Percentiles rank a stretch among this genome's conserved stretches.
These are phyloP conservation scores for Zosterops borbonicus DNA, from an alignment of 2,113 vertebrate genomes.

Conservation along the genomic window DNA sequence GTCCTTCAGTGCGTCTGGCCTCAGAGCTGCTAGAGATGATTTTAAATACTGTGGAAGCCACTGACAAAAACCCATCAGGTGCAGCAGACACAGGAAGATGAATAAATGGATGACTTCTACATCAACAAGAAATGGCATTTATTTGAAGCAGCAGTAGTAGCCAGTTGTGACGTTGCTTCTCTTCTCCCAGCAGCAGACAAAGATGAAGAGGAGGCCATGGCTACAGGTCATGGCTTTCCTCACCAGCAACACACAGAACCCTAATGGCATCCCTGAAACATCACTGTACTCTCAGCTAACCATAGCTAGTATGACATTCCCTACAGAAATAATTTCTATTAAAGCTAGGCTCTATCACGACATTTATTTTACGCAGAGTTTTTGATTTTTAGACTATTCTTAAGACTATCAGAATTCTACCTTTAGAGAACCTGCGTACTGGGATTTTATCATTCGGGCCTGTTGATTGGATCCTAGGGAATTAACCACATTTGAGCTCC, in stretches of 20 bases:
- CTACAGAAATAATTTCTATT: neutral
- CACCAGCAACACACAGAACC: neutral
- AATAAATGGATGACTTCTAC: neutral
- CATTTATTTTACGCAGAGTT: neutral
- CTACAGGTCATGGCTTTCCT: neutral
- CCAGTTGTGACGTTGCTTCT: accelerated
- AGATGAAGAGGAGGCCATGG: neutral
- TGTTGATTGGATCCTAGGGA: conserved; percentile 52
- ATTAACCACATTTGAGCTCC: neutral
- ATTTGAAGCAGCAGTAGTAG: neutral
- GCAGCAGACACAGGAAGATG: neutral
- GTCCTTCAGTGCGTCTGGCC: neutral
- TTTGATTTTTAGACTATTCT: conserved; percentile 14
- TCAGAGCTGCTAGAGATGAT: neutral
- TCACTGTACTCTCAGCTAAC: neutral
- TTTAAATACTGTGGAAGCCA: neutral
- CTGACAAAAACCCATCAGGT: neutral
- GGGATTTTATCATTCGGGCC: conserved; percentile 28
- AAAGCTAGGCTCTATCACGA: neutral
- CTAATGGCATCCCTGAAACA: neutral
- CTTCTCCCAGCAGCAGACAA: neutral
- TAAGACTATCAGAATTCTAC: conserved; percentile 11
- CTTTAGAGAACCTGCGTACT: neutral
- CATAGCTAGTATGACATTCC: neutral
- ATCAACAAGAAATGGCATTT: neutral